Conservation (phyloP, 1,140 invertebrate genomes). For the Drosophila oshimai region DNA sequence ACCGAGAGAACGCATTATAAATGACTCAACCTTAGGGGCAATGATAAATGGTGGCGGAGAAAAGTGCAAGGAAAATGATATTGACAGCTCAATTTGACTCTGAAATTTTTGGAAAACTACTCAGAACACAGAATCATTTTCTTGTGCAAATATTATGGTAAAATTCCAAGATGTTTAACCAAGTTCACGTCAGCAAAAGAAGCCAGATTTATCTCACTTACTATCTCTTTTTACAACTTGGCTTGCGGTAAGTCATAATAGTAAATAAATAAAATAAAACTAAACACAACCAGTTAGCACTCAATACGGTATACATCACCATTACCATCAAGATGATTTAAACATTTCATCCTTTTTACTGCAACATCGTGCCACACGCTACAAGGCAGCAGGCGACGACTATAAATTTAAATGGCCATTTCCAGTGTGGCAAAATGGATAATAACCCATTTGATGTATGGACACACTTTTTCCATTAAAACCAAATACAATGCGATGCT, state of each 20-base stretch:
- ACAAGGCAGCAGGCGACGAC: constrained; percentile 7
- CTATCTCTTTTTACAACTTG: constrained; percentile 11
- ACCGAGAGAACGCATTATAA: constrained; percentile 3
- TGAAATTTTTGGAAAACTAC: neutral
- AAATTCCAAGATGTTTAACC: constrained; percentile 8
- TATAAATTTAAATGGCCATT: constrained; percentile 44
- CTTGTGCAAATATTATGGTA: constrained; percentile 13
- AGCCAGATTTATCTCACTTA: constrained; percentile 18
- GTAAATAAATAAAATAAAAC: constrained; percentile 18
- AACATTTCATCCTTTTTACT: constrained; percentile 24
- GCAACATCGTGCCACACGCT: constrained; percentile 25
- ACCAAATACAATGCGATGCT: constrained; percentile 38
- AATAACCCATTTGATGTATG: constrained; percentile 38
- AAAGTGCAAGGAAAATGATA: constrained; percentile 8
- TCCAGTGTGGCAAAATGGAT: constrained; percentile 39
- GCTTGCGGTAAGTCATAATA: neutral
- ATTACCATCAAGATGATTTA: constrained; percentile 9
- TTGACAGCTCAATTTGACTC: constrained; percentile 9
- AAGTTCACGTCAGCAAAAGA: neutral
- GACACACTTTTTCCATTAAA: constrained; percentile 46
- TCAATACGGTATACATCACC: constrained; percentile 9
- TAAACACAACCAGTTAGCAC: constrained; percentile 18
- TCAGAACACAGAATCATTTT: neutral
- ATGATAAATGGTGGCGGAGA: constrained; percentile 12
- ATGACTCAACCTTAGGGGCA: constrained; percentile 1